Conservation (phyloP, 1,140 invertebrate genomes). For the Trypoxylus dichotomus region DNA sequence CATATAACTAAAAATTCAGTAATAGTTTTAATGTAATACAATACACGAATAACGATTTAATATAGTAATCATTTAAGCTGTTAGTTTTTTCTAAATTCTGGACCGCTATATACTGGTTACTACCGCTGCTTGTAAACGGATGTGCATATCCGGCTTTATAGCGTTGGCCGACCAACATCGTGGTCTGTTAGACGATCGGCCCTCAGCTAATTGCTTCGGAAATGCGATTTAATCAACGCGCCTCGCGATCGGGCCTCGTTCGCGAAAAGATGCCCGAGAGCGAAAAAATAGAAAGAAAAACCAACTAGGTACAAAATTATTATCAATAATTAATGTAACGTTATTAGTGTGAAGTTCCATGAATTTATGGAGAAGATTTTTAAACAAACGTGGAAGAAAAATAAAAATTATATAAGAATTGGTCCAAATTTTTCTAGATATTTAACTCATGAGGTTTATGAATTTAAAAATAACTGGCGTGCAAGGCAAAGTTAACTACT, state of each 20-base stretch:
- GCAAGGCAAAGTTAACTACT: no score
- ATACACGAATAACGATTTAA: no score
- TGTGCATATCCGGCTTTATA: slow-evolving; percentile 1
- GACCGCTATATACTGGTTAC: neutral
- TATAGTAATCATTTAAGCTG: no score
- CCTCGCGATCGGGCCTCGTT: neutral
- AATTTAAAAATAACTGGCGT: no score
- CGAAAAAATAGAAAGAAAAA: neutral
- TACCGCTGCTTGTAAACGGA: neutral
- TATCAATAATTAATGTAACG: neutral
- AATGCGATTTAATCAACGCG: neutral
- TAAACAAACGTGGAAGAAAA: no score
- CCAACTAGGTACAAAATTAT: neutral
- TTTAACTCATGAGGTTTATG: no score
- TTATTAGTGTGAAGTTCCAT: neutral
- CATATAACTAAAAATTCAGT: no score
- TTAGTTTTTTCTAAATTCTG: neutral
- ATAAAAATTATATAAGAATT: no score
- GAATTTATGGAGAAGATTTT: no score
- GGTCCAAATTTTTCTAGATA: no score
- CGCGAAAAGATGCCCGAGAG: neutral
- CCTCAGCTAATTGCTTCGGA: neutral
- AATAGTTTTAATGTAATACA: no score
- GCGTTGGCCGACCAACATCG: neutral
- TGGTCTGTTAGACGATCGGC: neutral